Evolutionary conservation across 2,888 invertebrate genomes (phyloP), one percentile per base, ranked within the genome.

Genomic region (Seira ritae): DNA sequence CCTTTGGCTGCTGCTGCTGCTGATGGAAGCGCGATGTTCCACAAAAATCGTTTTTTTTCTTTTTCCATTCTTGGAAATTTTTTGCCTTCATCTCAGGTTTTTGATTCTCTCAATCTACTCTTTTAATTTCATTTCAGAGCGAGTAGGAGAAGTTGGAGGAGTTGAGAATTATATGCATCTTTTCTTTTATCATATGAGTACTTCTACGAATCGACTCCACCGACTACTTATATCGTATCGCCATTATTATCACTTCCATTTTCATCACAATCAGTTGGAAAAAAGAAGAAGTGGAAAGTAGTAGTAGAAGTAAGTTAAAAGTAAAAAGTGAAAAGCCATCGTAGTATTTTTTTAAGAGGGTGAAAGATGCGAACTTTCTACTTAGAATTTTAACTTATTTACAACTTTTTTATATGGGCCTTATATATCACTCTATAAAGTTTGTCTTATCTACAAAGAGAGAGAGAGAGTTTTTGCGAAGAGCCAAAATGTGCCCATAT

Each of bases 41-140:
- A 15, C 50, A 50, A 50, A n/a, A 50, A n/a, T 31, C 50, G 3
- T 50, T 50, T 50, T 50, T 50, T 65, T 55, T 23, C 23, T 60
- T 17, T 60, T 72, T 72, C 72, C n/a, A 31, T 23, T 22, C 17
- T 68, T 20, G 12, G 12, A n/a, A 50, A 8, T 50, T 50, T 50
- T n/a, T 50, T 6, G 60, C 42, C 17, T 42, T 67, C 23, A 74
- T 46, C 31, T 66, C 42, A n/a, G 42, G 22, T 42, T 22, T 69
- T 60, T 77, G 62, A 37, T 69, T 37, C 69, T 66, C 55, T 50
- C 24, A 71, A 78, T 78, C 69, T 78, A 72, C 42, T 20, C 31
- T 50, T 72, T 72, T 78, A 78, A 78, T 78, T 78, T 72, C 50
- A 72, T 71, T 77, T 77, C 62, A 22, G 50, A 50, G 15, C 12